These are phyloP conservation scores for Pachliopta kotzebuea DNA, from an alignment of 2,888 invertebrate species.

Conservation along the genomic window DNA sequence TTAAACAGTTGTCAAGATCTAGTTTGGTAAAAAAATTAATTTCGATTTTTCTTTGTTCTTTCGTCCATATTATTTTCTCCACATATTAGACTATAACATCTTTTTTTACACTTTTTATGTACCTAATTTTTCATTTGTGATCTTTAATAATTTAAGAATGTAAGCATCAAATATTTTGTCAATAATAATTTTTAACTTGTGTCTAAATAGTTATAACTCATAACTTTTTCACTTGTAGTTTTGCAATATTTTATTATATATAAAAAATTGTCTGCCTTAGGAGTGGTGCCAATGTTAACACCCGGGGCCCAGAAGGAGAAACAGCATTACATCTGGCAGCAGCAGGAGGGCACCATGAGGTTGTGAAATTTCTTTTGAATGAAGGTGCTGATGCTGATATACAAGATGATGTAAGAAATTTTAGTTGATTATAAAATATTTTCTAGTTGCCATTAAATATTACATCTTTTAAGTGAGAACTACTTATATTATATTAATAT, in stretches of 20 bases:
- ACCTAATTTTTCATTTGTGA: conserved; percentile 32
- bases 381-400: conserved; percentile 90
- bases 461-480: too few relatives aligned
- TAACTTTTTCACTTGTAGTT: too few relatives aligned
- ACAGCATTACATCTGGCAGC: conserved; percentile 91
- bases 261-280: conserved; percentile 50
- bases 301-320: conserved; percentile 88
- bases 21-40: conserved; percentile 58
- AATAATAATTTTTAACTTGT: neutral
- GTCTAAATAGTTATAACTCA: neutral
- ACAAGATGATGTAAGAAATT: conserved; percentile 87
- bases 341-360: conserved; percentile 93
- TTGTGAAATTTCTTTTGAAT: conserved; percentile 88
- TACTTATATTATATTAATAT: too few relatives aligned
- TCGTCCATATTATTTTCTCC: conserved; percentile 10
- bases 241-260: neutral
- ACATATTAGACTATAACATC: conserved; percentile 30
- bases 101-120: conserved; percentile 34
- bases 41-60: conserved; percentile 43
- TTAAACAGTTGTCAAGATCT: conserved; percentile 82
- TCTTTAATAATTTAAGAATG: too few relatives aligned
- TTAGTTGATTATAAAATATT: neutral
- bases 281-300: conserved; percentile 88
- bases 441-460: neutral
- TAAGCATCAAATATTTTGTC: neutral